These are phyloP conservation scores for Tetheella fluctuosa DNA, from an alignment of 2,888 invertebrate genomes.

Conservation along the genomic window DNA sequence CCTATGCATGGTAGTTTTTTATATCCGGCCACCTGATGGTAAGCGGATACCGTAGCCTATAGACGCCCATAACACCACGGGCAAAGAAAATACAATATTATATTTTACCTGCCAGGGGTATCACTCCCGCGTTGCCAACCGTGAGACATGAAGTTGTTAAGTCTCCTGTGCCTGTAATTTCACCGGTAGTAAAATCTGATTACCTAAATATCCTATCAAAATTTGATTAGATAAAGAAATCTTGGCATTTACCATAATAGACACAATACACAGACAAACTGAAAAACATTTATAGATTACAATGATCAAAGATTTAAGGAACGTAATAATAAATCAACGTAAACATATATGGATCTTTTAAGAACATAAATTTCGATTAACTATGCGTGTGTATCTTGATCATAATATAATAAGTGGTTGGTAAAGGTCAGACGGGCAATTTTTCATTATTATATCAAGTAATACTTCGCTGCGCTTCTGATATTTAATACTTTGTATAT, in stretches of 20 bases:
- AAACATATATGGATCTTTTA: neutral
- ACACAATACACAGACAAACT: neutral
- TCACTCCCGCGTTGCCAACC: too few species aligned
- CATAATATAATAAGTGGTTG: slow-evolving; percentile 7
- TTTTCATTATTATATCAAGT: slow-evolving; percentile 4
- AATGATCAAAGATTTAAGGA: slow-evolving; percentile 5
- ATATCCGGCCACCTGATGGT: too few species aligned
- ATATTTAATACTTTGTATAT: neutral
- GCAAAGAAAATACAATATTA: too few species aligned
- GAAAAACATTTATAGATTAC: neutral
- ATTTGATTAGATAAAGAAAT: neutral
- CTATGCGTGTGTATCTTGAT: neutral
- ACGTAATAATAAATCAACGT: neutral
- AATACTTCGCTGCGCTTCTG: neutral
- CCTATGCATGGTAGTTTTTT: too few species aligned
- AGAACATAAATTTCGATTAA: slow-evolving; percentile 6
- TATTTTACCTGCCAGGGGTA: too few species aligned
- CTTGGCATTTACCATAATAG: neutral
- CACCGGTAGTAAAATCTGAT: too few species aligned
- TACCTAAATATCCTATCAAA: neutral
- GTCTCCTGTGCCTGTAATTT: too few species aligned
- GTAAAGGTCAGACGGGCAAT: slow-evolving; percentile 6
- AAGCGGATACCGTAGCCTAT: too few species aligned
- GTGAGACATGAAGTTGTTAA: too few species aligned
- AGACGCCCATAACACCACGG: too few species aligned